Evolutionary conservation across 2,797 vertebrate species (phyloP).

Genomic region (Threskiornis aethiopicus): DNA sequence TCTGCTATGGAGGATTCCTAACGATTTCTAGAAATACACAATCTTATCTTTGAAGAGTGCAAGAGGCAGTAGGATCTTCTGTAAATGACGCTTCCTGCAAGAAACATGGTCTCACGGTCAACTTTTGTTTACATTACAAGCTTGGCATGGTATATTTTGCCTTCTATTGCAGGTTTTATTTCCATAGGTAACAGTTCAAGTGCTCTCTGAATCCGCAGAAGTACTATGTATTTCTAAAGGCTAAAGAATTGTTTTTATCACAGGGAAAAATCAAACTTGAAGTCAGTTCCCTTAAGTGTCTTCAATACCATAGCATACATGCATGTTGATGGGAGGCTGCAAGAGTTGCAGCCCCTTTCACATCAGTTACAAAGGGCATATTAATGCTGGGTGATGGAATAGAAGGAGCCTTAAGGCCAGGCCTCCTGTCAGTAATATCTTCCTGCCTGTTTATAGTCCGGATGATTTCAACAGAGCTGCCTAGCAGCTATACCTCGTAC

Average conservation of each 20-base stretch:
- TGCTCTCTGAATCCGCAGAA: not conserved
- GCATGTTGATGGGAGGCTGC: not conserved
- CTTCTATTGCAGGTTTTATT: not conserved
- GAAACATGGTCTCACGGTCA: not conserved
- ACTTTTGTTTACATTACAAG: not conserved
- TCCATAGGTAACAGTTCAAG: not conserved
- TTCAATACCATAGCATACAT: not conserved
- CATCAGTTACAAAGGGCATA: not conserved
- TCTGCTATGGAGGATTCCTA: not conserved
- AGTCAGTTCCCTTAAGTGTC: not conserved
- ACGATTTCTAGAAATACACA: not conserved
- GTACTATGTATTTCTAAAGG: not conserved
- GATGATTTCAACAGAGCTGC: not conserved
- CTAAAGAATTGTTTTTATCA: not conserved
- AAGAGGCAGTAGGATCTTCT: not conserved
- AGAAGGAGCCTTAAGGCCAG: not conserved
- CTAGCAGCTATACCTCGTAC: not conserved
- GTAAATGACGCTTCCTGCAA: not conserved
- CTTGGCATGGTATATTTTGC: not conserved
- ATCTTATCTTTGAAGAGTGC: not conserved
- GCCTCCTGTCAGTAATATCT: not conserved
- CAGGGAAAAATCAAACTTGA: not conserved
- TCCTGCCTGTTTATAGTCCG: not conserved
- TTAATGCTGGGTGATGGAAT: not conserved
- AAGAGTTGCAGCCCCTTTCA: not conserved